Percentiles rank a stretch among this genome's conserved stretches.
These are phyloP conservation scores for Heteractis magnifica DNA, from an alignment of 92 coral and sea anemone species.

Conservation along the genomic window DNA sequence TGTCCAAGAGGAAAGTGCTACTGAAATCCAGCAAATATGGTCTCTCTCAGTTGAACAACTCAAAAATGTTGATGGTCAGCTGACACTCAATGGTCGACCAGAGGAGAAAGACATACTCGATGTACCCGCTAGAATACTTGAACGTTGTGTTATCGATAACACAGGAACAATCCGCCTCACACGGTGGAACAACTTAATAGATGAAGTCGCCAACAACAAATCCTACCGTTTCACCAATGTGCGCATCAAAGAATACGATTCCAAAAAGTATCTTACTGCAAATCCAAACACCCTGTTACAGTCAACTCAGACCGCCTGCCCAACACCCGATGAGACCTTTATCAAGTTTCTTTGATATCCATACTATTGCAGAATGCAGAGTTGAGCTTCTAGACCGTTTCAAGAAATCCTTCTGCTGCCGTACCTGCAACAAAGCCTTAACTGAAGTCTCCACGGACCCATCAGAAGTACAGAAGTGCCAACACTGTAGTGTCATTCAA, in stretches of 20 bases:
- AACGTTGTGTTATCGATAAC: constrained; percentile 33
- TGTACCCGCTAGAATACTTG: constrained; percentile 12
- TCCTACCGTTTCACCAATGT: no score
- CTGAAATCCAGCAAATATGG: not conserved
- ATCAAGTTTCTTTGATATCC: constrained; percentile 30
- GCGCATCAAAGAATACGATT: constrained; percentile 32
- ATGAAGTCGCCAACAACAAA: constrained; percentile 21
- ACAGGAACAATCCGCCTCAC: constrained; percentile 38
- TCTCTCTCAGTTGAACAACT: not conserved
- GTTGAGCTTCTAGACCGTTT: constrained; percentile 33
- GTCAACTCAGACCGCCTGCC: constrained; percentile 7
- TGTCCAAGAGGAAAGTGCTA: not conserved
- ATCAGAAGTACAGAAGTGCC: constrained; percentile 24
- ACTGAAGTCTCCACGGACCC: constrained; percentile 8
- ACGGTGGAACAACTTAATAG: constrained; percentile 32
- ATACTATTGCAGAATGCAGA: constrained; percentile 7
- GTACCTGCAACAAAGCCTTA: constrained; percentile 24
- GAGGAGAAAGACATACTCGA: constrained; percentile 14
- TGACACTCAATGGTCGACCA: constrained; percentile 26
- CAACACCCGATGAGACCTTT: constrained; percentile 22
- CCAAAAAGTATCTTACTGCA: constrained; percentile 27
- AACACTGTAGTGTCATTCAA: constrained; percentile 33
- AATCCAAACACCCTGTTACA: constrained; percentile 20
- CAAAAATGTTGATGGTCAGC: constrained; percentile 20
- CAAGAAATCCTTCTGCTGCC: constrained; percentile 34